Percentiles rank a stretch among this genome's conserved stretches.
Evolutionary conservation across 2,113 vertebrate genomes (phyloP).

Genomic region (Taxidea taxus): DNA sequence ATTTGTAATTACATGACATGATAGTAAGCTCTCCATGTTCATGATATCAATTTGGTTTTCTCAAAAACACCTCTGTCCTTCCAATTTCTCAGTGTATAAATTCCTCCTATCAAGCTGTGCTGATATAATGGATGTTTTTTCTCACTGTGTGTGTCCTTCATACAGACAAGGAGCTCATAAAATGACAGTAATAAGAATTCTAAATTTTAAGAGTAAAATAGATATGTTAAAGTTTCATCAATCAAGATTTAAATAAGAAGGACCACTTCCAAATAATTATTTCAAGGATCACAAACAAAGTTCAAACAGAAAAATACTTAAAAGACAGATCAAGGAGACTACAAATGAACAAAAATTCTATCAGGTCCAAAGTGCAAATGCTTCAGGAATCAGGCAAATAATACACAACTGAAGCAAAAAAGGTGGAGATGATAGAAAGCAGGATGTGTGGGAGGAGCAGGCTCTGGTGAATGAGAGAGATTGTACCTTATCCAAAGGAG

Average conservation of each 20-base stretch:
- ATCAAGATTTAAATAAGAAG: conserved; percentile 1
- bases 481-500: neutral
- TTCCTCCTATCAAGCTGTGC: neutral
- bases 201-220: neutral
- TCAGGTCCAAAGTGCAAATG: neutral
- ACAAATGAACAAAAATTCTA: neutral
- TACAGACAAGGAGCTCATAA: neutral
- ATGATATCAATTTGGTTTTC: neutral
- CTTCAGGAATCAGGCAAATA: neutral
- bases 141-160: neutral
- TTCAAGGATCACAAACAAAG: neutral
- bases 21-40: neutral
- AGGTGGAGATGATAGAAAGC: neutral
- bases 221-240: neutral
- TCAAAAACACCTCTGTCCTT: neutral
- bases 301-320: neutral
- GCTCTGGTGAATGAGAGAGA: neutral
- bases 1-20: neutral
- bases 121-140: neutral
- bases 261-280: neutral
- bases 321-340: neutral
- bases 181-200: neutral
- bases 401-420: neutral
- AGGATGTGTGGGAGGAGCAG: fast-evolving
- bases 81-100: neutral